Conservation (phyloP, 2,797 vertebrate species). For the Synanceia verrucosa region DNA sequence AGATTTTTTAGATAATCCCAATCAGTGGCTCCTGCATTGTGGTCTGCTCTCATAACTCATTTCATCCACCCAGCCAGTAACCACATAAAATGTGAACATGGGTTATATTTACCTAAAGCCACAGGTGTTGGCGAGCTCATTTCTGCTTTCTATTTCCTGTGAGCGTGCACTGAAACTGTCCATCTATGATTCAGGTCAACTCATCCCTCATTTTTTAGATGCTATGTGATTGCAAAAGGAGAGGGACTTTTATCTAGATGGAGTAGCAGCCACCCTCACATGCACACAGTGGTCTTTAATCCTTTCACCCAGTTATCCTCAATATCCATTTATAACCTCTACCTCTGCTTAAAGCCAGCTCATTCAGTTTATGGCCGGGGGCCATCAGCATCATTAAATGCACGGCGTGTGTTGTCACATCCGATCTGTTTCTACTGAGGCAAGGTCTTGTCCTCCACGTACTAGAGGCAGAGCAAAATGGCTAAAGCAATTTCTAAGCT, state of each 20-base stretch:
- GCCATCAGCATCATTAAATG: constrained; percentile 32
- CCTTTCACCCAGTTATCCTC: constrained; percentile 13
- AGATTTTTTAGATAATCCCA: constrained; percentile 49
- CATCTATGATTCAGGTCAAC: constrained; percentile 29
- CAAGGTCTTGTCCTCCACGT: constrained; percentile 38
- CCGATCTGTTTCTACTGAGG: constrained; percentile 29
- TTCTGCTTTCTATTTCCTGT: constrained; percentile 11
- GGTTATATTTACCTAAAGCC: constrained; percentile 28
- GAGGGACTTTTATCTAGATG: constrained; percentile 31
- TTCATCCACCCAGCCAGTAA: neutral
- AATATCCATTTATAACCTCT: constrained; percentile 28
- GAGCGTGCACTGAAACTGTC: constrained; percentile 17
- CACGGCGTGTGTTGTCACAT: constrained; percentile 48
- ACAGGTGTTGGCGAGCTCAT: constrained; percentile 26
- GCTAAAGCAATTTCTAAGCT: constrained; percentile 41
- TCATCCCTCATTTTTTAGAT: constrained; percentile 16
- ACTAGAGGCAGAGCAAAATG: constrained; percentile 35
- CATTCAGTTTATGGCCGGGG: constrained; percentile 11
- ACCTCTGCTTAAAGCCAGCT: constrained; percentile 4
- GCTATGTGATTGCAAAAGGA: constrained; percentile 16
- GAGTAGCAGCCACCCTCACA: constrained; percentile 6
- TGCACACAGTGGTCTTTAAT: constrained; percentile 19
- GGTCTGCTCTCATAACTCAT: constrained; percentile 26
- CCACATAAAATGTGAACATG: neutral
- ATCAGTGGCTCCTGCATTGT: constrained; percentile 42